A percentile compares a stretch with the other conserved stretches of the same genome.
These are phyloP conservation scores for Umimayanthus chanpuru DNA, from an alignment of 92 coral and sea anemone species.

Conservation along the genomic window DNA sequence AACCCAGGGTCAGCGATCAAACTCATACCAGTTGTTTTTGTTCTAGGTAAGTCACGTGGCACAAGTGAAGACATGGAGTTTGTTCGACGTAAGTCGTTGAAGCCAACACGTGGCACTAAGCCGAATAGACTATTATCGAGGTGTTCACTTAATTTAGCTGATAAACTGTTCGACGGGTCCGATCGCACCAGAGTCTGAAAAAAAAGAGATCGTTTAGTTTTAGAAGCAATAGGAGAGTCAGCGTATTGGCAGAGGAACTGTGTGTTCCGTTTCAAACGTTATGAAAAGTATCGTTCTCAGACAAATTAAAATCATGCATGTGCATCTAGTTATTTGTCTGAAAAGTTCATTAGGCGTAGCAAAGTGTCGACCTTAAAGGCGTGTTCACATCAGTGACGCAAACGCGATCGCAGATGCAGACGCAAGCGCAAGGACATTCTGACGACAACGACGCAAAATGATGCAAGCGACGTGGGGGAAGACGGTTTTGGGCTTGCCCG, in stretches of 20 bases:
- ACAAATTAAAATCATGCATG: no score
- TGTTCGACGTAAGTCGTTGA: not conserved
- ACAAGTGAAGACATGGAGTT: slow-evolving; percentile 2
- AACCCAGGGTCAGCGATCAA: not conserved
- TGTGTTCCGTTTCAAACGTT: not conserved
- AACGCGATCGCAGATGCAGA: no score
- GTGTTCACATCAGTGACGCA: no score
- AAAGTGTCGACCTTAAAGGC: no score
- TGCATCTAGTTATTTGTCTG: no score
- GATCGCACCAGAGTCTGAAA: not conserved
- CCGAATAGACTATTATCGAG: slow-evolving; percentile 14
- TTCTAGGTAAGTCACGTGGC: not conserved
- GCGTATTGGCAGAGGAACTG: not conserved
- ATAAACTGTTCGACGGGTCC: not conserved
- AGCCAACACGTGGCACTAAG: slow-evolving; percentile 12
- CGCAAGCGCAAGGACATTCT: no score
- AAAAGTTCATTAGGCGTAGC: no score
- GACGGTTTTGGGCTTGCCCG: no score
- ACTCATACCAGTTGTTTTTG: not conserved
- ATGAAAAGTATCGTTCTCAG: no score
- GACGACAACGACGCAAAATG: no score
- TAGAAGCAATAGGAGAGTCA: not conserved
- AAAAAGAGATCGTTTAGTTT: not conserved
- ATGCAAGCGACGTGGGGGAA: no score
- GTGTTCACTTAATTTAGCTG: not conserved